Percentiles rank a stretch among this genome's conserved stretches.
Conservation (phyloP, 1,140 invertebrate species). For the Pogonomyrmex barbatus region DNA sequence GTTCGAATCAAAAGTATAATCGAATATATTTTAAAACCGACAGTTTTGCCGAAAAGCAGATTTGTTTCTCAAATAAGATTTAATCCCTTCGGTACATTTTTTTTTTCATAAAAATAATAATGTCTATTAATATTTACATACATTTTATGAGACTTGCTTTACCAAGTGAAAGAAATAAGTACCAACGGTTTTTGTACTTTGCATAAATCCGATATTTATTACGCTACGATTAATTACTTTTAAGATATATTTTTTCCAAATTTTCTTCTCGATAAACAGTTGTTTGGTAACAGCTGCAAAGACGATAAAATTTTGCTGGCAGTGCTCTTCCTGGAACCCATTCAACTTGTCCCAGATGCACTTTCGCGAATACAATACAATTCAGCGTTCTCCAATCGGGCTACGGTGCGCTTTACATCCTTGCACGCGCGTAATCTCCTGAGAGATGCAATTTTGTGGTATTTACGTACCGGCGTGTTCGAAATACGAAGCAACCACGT, state of each 20-base stretch:
- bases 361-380: constrained; percentile 30
- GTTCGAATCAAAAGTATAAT: background rate
- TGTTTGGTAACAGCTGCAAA: background rate
- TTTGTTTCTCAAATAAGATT: background rate
- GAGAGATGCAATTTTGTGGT: constrained; percentile 37
- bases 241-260: background rate
- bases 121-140: background rate
- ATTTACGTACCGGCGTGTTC: constrained; percentile 5
- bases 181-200: background rate
- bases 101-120: background rate
- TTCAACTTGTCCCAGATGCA: constrained; percentile 21
- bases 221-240: constrained; percentile 10
- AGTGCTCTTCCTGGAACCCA: background rate
- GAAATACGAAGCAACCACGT: constrained; percentile 4
- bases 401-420: background rate
- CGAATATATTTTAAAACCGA: background rate
- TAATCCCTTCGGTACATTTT: background rate
- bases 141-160: background rate
- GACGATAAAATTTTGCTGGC: background rate
- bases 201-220: constrained; percentile 15
- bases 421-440: background rate
- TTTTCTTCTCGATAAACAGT: background rate
- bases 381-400: background rate
- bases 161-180: background rate
- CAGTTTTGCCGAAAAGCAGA: background rate